Evolutionary conservation across 2,797 vertebrate species (phyloP).

Genomic region (Sebastolobus alascanus): DNA sequence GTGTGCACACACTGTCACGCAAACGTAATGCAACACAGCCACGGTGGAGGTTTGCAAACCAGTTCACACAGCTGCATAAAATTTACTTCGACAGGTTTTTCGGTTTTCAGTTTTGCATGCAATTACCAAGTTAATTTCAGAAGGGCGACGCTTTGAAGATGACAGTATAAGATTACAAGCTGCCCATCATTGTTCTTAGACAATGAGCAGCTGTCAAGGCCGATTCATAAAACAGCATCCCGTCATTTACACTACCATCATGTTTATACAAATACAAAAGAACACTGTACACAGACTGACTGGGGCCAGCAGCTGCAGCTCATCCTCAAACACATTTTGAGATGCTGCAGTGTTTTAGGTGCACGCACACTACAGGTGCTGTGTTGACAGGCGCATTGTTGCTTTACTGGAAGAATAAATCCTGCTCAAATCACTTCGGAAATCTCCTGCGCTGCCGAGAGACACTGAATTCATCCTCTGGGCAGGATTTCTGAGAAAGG

Average conservation of each 20-base stretch:
- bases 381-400: slow-evolving; percentile 21
- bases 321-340: slow-evolving; percentile 6
- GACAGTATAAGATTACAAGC: neutral
- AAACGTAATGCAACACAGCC: slow-evolving; percentile 27
- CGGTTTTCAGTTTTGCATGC: slow-evolving; percentile 2
- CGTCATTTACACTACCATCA: neutral
- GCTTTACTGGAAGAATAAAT: slow-evolving; percentile 63
- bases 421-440: slow-evolving; percentile 48
- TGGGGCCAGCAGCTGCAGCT: slow-evolving; percentile 27
- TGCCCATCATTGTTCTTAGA: neutral
- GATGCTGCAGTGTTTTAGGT: neutral
- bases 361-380: slow-evolving; percentile 22
- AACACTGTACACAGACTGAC: slow-evolving; percentile 18
- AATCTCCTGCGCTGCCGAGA: slow-evolving; percentile 48
- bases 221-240: neutral
- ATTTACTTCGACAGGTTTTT: slow-evolving; percentile 24
- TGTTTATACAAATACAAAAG: slow-evolving; percentile 18
- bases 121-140: neutral
- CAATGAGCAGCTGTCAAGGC: neutral
- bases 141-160: slow-evolving; percentile 6
- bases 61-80: slow-evolving; percentile 26
- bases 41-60: slow-evolving; percentile 12
- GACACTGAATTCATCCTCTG: slow-evolving; percentile 45
- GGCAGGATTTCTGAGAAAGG: slow-evolving; percentile 77
- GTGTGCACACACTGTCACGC: slow-evolving; percentile 26